Evolutionary conservation across 2,113 vertebrate genomes (phyloP), one percentile per base, ranked within the genome.

Genomic region (Amphiprion percula): DNA sequence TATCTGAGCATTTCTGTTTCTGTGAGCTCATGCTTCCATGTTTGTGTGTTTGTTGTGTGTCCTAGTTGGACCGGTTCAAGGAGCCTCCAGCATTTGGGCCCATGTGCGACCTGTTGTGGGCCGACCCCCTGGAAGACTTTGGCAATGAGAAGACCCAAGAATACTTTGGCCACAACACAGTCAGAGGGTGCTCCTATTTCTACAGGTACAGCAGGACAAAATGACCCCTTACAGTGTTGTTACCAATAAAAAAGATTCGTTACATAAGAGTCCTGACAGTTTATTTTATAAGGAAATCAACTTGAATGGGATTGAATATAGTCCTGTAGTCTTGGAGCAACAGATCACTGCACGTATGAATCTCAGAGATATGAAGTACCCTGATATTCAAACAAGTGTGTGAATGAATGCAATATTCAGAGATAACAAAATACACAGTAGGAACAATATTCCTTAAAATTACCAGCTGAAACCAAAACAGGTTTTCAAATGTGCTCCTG

Each of bases 81-180:
- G 95, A 96, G 91, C 95, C 95, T 37, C 95, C 95, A 7, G 95
- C 95, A 0, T 96, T 96, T 58, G 95, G 95, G 63, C 95, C 95
- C 83, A 96, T 96, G 95, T 96, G 95, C 66, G 95, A 96, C 87
- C 92, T 96, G 75, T 86, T 96, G 67, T 96, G 95, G 95, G 93
- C 95, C 19, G 95, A 96, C 89, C 95, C 95, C 24, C 91, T 95
- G 79, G 95, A 96, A 89, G 95, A 96, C 87, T 96, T 96, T 85
- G 95, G 95, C 84, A 96, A 95, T 4, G 95, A 96, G 90, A 96
- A 96, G 87, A 95, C 94, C 54, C 95, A 96, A 82, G 95, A 96
- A 80, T 96, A 96, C 83, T 96, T 96, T 85, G 93, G 93, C 53
- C 95, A 96, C 88, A 96, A 96, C 89, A 94, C 93, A 63, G 95